These are phyloP conservation scores for Drosophila varians DNA, from an alignment of 1,140 invertebrate species.

Conservation along the genomic window DNA sequence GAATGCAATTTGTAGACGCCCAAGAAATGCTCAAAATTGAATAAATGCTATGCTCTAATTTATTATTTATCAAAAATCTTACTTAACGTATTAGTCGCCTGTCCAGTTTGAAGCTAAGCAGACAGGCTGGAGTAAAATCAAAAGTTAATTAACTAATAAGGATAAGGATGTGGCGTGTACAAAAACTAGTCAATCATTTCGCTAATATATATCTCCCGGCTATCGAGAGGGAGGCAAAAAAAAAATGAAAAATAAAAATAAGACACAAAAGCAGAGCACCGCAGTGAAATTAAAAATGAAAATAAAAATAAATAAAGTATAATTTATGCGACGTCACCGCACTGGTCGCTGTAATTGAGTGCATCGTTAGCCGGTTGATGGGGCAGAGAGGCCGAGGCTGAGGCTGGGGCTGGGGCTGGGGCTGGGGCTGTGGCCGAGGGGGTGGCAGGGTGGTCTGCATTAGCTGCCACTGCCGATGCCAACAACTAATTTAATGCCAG, in stretches of 20 bases:
- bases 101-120: background rate
- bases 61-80: background rate
- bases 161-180: background rate
- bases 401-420: conserved; percentile 21
- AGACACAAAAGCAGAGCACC: conserved; percentile 31
- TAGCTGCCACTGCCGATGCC: conserved; percentile 67
- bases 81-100: background rate
- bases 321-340: conserved; percentile 63
- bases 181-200: conserved; percentile 12
- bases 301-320: conserved; percentile 65
- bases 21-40: conserved; percentile 32
- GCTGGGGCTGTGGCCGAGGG: conserved; percentile 16
- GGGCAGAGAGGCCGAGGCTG: background rate
- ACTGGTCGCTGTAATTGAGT: conserved; percentile 70
- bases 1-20: conserved; percentile 40
- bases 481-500: conserved; percentile 79
- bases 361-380: conserved; percentile 60
- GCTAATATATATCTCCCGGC: conserved; percentile 9
- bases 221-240: conserved; percentile 21
- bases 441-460: conserved; percentile 30
- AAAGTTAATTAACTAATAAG: conserved; percentile 3
- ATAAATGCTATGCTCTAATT: background rate
- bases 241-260: too few species aligned
- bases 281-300: conserved; percentile 43
- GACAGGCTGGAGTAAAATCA: background rate